Base-by-base conservation (phyloP, 2,797 vertebrate species). In the Pachyuromys duprasi region DNA sequence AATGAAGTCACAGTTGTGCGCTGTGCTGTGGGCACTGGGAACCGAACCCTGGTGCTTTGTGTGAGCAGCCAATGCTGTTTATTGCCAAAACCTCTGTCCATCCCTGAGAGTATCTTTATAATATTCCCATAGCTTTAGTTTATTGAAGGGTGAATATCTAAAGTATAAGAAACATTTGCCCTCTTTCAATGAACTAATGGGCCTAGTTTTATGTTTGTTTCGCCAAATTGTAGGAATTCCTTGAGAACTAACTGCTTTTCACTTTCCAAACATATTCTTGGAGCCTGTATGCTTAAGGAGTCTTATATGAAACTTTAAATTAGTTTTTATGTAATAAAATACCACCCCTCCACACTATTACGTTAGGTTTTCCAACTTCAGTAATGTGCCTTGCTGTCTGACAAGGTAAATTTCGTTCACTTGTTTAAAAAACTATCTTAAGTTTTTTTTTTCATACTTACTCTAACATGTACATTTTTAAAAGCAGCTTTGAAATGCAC, bases 301-400 rank as follows among this genome's bases (percentile, higher is more conserved):
- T 94, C 39, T 91, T 80, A 55, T 24, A 42, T n/a, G 42, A 86
- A 86, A 63, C 57, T 80, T 89, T 95, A 69, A 89, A 67, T 90
- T 69, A 62, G 22, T 93, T 91, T 96, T 95, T 86, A 57, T 65
- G 26, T 92, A 87, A 28, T 67, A 28, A 92, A 18, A 53, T 69
- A 94, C 36, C 45, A n/a, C 17, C 65, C 72, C 31, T 15, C 67
- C 15, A 33, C 33, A 22, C 2, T 74, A 17, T 42, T 89, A 80
- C 70, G n/a, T 55, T 90, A 55, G 39, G 62, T 53, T 91, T 96
- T 95, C 81, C 36, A 76, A 62, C 7, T 55, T 94, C 67, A 81
- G 7, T 45, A 95, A 89, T 90, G 49, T 33, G 0, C 49, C 28
- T 49, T 84, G 28, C 82, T 67, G 33, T 31, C 11, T 83, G 17